These are phyloP conservation scores for Drosophila silvestris DNA, from an alignment of 2,888 invertebrate species.

Conservation along the genomic window DNA sequence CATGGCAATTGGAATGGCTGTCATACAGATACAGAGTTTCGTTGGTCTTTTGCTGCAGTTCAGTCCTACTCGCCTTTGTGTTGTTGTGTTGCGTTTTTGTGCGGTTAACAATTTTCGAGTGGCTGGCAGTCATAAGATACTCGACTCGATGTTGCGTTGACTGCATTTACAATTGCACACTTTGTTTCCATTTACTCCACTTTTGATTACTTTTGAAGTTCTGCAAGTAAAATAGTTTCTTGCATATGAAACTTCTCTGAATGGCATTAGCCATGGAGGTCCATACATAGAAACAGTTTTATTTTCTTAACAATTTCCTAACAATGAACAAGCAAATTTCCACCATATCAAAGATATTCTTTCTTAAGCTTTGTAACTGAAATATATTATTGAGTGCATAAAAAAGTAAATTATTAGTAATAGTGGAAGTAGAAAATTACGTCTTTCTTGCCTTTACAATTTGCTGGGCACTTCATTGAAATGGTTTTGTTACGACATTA, in stretches of 20 bases:
- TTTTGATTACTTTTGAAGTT: conserved; percentile 33
- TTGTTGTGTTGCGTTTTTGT: conserved; percentile 25
- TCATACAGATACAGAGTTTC: conserved; percentile 4
- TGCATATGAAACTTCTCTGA: conserved; percentile 15
- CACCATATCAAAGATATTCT: background rate
- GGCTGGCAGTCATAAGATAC: conserved; percentile 33
- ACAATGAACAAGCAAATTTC: background rate
- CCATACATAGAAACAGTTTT: background rate
- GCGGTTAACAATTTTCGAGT: conserved; percentile 36
- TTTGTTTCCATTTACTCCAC: conserved; percentile 20
- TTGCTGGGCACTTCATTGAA: background rate
- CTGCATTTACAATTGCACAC: conserved; percentile 23
- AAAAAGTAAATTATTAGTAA: background rate
- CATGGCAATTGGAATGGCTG: conserved; percentile 14
- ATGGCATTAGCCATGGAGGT: background rate
- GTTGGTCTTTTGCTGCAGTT: conserved; percentile 14
- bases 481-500: background rate
- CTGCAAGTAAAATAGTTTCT: conserved; percentile 9
- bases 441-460: background rate
- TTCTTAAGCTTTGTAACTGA: background rate
- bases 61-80: conserved; percentile 6
- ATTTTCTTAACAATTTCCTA: background rate
- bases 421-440: background rate
- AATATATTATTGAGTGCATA: background rate
- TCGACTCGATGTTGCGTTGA: conserved; percentile 2